Evolutionary conservation across 2,113 vertebrate species (phyloP).

Genomic region (Emberiza fucata): DNA sequence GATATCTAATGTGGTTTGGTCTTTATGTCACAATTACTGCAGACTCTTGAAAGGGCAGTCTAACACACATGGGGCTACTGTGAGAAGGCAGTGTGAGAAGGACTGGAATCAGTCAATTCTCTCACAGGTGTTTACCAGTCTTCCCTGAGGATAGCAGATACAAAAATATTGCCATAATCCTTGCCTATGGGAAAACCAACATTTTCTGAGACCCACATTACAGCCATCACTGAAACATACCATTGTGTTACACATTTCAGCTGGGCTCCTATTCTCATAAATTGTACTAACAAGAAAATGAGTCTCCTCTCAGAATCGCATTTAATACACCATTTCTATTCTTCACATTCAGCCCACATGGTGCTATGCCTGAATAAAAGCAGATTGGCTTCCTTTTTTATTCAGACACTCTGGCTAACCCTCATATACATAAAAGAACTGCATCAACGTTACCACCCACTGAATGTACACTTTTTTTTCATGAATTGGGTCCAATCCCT

Average conservation of each 20-base stretch:
- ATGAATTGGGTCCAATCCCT: background rate
- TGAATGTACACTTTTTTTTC: slow-evolving; percentile 1
- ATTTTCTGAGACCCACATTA: background rate
- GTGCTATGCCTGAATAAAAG: slow-evolving; percentile 39
- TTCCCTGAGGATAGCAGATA: background rate
- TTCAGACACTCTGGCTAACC: slow-evolving; percentile 42
- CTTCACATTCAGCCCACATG: slow-evolving; percentile 38
- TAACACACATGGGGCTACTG: accelerated
- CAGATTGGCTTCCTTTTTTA: slow-evolving; percentile 55
- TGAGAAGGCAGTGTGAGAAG: background rate
- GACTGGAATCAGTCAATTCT: background rate
- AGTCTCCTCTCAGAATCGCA: background rate
- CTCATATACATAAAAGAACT: slow-evolving; percentile 20
- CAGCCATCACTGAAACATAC: background rate
- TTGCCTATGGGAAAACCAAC: background rate
- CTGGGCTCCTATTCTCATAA: background rate
- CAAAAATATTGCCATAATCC: background rate
- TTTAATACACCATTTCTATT: slow-evolving; percentile 13
- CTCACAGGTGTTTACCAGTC: background rate
- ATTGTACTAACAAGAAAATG: slow-evolving; percentile 26
- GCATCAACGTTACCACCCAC: slow-evolving; percentile 34
- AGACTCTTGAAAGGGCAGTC: background rate
- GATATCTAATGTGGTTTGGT: background rate
- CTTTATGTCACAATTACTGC: background rate
- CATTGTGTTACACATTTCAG: background rate